A percentile compares a stretch with the other conserved stretches of the same genome.
phyloP scores from a whole-genome alignment of 2,797 vertebrate genomes.

The Gymnothorax reevesii region DNA sequence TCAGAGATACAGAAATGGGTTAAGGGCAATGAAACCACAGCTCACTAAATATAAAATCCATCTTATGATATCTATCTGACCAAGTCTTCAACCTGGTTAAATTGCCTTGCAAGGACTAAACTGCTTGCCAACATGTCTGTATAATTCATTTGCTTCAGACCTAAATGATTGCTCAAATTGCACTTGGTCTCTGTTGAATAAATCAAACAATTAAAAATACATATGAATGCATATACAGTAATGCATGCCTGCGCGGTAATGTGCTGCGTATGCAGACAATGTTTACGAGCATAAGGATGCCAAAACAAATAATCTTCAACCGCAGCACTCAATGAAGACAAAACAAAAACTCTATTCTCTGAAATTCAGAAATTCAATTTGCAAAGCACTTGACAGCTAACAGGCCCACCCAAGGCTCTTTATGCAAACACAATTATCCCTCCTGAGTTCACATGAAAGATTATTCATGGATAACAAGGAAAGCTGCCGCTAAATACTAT shows the following conservation, averaged over 20 bases:
- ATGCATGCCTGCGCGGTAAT: not conserved
- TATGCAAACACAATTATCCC: not conserved
- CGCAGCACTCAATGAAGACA: not conserved
- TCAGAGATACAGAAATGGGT: not conserved
- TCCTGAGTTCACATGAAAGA: not conserved
- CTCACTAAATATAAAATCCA: not conserved
- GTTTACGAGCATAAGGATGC: not conserved
- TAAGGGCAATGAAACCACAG: not conserved
- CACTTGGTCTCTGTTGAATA: not conserved
- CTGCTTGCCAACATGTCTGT: not conserved
- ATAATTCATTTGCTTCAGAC: not conserved
- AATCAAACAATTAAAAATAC: conserved; percentile 4
- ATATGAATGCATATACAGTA: not conserved
- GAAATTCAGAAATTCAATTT: not conserved
- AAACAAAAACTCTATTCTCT: not conserved
- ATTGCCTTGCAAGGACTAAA: not conserved
- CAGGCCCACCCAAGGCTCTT: not conserved
- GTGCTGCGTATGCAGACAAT: not conserved
- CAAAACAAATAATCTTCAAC: not conserved
- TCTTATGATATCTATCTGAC: not conserved
- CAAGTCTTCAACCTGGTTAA: not conserved
- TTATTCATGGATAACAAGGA: not conserved
- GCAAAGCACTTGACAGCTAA: not conserved
- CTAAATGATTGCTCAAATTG: not conserved
- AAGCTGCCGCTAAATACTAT: not conserved